phyloP scores from a whole-genome alignment of 2,888 invertebrate species.

The Andrena dorsata region DNA sequence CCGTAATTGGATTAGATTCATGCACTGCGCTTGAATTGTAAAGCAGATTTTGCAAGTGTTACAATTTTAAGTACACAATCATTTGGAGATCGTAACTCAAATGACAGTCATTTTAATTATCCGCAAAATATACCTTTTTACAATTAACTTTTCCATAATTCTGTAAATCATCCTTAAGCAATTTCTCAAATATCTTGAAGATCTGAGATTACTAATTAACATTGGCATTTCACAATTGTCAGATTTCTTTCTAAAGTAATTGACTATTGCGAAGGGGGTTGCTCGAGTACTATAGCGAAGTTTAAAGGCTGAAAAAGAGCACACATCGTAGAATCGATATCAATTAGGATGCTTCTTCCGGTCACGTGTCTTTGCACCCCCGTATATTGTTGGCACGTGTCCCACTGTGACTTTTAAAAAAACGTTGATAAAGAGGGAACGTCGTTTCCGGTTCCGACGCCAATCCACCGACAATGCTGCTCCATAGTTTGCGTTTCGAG shows the following conservation, averaged over 20 bases:
- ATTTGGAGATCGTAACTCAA: too few relatives aligned
- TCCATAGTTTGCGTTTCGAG: conserved; percentile 39
- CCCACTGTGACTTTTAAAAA: conserved; percentile 73
- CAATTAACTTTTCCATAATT: too few relatives aligned
- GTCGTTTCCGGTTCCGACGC: conserved; percentile 67
- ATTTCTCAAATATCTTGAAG: too few relatives aligned
- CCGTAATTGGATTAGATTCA: conserved; percentile 14
- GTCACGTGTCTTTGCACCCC: conserved; percentile 82
- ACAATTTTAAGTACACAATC: neutral
- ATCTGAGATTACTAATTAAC: too few relatives aligned
- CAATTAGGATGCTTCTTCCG: conserved; percentile 85
- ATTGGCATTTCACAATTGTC: too few relatives aligned
- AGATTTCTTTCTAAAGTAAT: too few relatives aligned
- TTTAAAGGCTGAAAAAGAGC: conserved; percentile 53
- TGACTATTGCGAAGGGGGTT: too few relatives aligned
- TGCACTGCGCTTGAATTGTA: neutral
- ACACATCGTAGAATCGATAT: conserved; percentile 80
- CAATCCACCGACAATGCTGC: conserved; percentile 52
- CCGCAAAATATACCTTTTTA: too few relatives aligned
- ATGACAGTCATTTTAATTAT: too few relatives aligned
- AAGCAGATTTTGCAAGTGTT: neutral
- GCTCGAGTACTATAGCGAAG: too few relatives aligned
- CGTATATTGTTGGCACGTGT: conserved; percentile 81
- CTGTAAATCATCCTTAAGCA: too few relatives aligned
- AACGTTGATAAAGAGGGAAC: conserved; percentile 64